Evolutionary conservation across 2,888 invertebrate species (phyloP), one percentile per base, ranked within the genome.

Genomic region (Cistogaster globosa): DNA sequence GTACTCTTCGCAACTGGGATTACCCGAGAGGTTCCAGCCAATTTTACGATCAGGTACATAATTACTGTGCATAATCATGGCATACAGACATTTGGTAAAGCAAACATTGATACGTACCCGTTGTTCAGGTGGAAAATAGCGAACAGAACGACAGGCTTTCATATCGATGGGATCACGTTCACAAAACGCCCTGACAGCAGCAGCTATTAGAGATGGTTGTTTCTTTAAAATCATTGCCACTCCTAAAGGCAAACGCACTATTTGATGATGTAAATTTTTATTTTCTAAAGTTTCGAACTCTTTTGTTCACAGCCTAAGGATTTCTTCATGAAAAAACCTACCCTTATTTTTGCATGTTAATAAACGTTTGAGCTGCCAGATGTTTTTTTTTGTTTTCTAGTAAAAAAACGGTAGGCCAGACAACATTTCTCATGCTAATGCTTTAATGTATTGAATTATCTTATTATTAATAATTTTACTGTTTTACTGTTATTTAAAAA

Each of bases 21-120:
- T 90, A 2, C 94, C 92, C 0, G 96, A 95, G 75, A 96, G 93
- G 90, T 95, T 94, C 96, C 97, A 97, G 4, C 97, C 97, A 42
- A 96, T 95, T 87, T 95, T 94, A 60, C 94, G 94, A 90, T 97
- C 97, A 9, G 97, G 96, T 16, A 94, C 93, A 91, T 96, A 97
- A 89, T 96, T 96, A 88, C 96, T 96, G 90, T 97, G 96, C 88
- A 94, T 93, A 20, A 98, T 93, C 96, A 98, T 98, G 42, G 98
- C 98, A 93, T 98, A 99, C 36, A 98, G 94, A 92, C 97, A 98
- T 91, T 96, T 96, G 0, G 98, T 98, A 92, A 99, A 97, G 86
- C 94, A 95, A 0, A 98, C 95, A 90, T 95, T 94, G 5, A 95
- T 94, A 92, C 95, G 95, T 14, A 97, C 95, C 88, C 96, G 94